Percentiles rank a stretch among this genome's conserved stretches.
These are phyloP conservation scores for Palythoa grandiflora DNA, from an alignment of 92 coral and sea anemone genomes.

Conservation along the genomic window DNA sequence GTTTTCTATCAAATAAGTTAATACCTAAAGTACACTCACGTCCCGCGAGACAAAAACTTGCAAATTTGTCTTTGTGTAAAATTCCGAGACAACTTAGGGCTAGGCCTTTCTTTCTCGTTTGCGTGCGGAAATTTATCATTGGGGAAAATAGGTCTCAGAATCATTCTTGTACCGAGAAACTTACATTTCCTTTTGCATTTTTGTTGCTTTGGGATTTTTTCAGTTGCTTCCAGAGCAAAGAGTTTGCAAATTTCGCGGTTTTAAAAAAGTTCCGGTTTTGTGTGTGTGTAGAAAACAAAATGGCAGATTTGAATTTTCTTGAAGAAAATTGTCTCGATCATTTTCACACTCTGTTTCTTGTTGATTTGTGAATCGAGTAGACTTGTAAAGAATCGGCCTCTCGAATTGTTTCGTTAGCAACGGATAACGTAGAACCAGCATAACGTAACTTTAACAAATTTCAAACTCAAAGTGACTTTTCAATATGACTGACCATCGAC, in stretches of 20 bases:
- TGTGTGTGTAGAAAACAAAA: neutral
- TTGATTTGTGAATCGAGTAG: neutral
- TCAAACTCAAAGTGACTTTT: neutral
- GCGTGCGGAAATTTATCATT: neutral
- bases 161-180: neutral
- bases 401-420: neutral
- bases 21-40: neutral
- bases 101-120: neutral
- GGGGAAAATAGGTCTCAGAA: neutral
- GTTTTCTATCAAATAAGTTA: neutral
- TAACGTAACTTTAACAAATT: neutral
- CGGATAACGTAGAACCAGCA: neutral
- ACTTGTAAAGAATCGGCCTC: neutral
- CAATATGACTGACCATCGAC: neutral
- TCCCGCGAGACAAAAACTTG: neutral
- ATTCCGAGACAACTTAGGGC: neutral
- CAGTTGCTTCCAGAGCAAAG: neutral
- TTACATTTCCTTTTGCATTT: neutral
- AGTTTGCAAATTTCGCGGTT: neutral
- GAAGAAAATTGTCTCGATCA: neutral
- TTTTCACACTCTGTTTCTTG: neutral
- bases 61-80: neutral
- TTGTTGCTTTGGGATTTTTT: neutral
- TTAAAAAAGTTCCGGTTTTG: neutral
- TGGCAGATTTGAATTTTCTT: conserved; percentile 2